Evolutionary conservation across 2,797 vertebrate species (phyloP), one percentile per base, ranked within the genome.

Genomic region (Helicolenus hilgendorfi): DNA sequence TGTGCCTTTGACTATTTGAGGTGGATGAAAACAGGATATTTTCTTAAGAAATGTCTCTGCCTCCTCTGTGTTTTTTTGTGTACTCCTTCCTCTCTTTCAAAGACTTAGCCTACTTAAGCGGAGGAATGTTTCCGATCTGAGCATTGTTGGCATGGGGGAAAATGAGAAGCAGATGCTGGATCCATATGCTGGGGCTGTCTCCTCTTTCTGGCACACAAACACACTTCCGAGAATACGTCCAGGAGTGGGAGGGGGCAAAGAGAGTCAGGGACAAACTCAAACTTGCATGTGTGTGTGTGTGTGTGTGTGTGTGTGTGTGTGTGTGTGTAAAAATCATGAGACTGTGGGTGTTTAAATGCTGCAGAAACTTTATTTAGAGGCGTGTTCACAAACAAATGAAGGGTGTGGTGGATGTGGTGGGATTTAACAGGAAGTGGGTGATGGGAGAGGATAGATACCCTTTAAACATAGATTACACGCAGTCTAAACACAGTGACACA

Each of bases 161-260:
- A 95, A 97, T 94, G 82, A 95, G 94, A 95, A 97, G 83, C 97
- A 97, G 96, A 97, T 97, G 96, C 93, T 92, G 71, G 75, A 91
- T 94, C 74, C 88, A 91, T 91, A 92, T 91, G 88, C 89, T 68
- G 77, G 68, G 79, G 59, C 82, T 60, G 80, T 77, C 75, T 92
- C 87, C 69, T 80, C 82, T 91, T 85, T 87, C 86, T 93, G 81
- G 87, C 91, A 86, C 87, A 87, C 82, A 91, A 83, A 91, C 87
- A 89, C 68, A 82, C 87, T 83, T 81, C 91, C 86, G 80, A 89
- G 84, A 93, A 80, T 87, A 71, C 24, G 55, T 84, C 77, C 81
- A 85, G 68, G 62, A 86, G 86, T 85, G 75, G 90, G 90, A 53
- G 88, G 87, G 78, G 81, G 81, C 76, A 81, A 49, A 85, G 82